These are phyloP conservation scores for Hydrocynus forskahlii DNA, from an alignment of 2,797 vertebrate genomes.

Conservation along the genomic window DNA sequence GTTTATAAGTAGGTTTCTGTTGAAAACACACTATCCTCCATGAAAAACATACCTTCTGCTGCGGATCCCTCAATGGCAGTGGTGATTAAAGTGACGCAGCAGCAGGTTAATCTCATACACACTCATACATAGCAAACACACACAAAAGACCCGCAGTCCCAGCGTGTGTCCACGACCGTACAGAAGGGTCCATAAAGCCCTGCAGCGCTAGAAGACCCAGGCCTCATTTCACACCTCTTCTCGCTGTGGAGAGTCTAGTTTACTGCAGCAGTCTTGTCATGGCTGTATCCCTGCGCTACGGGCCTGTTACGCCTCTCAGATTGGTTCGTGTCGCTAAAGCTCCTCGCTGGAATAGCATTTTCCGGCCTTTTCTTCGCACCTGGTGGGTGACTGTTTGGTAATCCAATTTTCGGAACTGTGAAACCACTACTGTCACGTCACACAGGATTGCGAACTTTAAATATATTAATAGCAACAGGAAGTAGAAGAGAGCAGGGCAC, in stretches of 20 bases:
- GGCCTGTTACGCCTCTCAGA: slow-evolving; percentile 64
- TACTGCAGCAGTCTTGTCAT: slow-evolving; percentile 55
- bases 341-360: slow-evolving; percentile 63
- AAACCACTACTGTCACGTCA: slow-evolving; percentile 57
- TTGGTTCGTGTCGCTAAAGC: slow-evolving; percentile 66
- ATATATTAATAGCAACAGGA: slow-evolving; percentile 19
- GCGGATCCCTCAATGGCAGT: not conserved
- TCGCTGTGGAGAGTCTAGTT: slow-evolving; percentile 24
- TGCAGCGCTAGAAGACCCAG: slow-evolving; percentile 50
- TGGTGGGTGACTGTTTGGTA: slow-evolving; percentile 61
- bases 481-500: not conserved
- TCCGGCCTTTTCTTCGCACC: slow-evolving; percentile 59
- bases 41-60: not conserved
- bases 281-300: slow-evolving; percentile 50
- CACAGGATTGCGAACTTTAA: slow-evolving; percentile 28
- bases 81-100: slow-evolving; percentile 33
- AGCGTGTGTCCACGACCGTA: slow-evolving; percentile 35
- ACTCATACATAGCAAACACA: slow-evolving; percentile 15
- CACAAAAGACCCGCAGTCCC: slow-evolving; percentile 17
- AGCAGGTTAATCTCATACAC: slow-evolving; percentile 32
- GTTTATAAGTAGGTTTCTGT: not conserved
- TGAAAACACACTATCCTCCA: not conserved
- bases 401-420: slow-evolving; percentile 65
- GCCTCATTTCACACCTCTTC: slow-evolving; percentile 59
- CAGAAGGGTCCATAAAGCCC: slow-evolving; percentile 33